Evolutionary conservation across 2,797 vertebrate species (phyloP).

Genomic region (Hipposideros larvatus): DNA sequence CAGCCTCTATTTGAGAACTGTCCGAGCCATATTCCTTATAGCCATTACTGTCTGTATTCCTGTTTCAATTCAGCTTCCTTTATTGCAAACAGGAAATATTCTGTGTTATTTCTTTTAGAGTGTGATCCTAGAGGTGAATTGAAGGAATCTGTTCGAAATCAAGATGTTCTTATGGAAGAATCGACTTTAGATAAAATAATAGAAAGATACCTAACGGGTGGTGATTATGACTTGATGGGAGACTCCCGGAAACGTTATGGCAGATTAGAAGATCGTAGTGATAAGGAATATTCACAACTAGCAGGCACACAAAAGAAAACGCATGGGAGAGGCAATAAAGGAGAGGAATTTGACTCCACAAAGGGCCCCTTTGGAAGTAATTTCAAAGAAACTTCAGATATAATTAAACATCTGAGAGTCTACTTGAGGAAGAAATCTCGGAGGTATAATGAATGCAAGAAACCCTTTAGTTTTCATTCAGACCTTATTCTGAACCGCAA

Average conservation of each 20-base stretch:
- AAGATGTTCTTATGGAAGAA: constrained; percentile 65
- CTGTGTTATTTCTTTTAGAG: constrained; percentile 78
- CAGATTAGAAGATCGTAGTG: background rate
- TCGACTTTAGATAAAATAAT: constrained; percentile 71
- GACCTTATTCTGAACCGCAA: constrained; percentile 70
- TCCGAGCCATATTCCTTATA: background rate
- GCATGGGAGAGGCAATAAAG: background rate
- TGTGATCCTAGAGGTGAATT: constrained; percentile 56
- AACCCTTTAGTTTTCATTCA: constrained; percentile 79
- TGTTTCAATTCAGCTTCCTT: background rate
- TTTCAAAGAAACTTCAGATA: constrained; percentile 5
- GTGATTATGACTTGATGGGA: constrained; percentile 23
- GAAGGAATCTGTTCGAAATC: constrained; percentile 28
- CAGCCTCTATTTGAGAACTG: background rate
- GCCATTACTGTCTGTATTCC: background rate
- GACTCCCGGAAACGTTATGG: constrained; percentile 48
- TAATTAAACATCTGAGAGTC: constrained; percentile 64
- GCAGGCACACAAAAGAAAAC: constrained; percentile 56
- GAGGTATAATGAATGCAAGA: constrained; percentile 72
- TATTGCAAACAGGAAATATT: constrained; percentile 57
- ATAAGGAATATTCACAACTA: constrained; percentile 29
- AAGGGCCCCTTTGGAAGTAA: constrained; percentile 50
- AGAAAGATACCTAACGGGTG: constrained; percentile 64
- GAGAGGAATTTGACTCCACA: constrained; percentile 47
- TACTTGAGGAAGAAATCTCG: constrained; percentile 71